Conservation (phyloP, 2,888 invertebrate genomes). For the Mystacides longicornis region DNA sequence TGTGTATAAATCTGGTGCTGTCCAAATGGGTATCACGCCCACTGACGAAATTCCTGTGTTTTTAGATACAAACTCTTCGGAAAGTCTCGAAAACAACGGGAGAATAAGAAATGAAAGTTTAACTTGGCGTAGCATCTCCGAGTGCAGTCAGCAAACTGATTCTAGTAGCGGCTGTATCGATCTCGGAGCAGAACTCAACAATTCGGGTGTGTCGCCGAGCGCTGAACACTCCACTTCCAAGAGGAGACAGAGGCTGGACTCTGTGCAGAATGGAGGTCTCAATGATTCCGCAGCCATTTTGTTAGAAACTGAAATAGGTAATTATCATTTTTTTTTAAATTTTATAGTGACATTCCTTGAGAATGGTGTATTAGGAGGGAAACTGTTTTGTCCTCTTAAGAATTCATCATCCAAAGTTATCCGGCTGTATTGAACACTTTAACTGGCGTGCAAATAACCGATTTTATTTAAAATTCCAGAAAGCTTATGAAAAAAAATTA, state of each 20-base stretch:
- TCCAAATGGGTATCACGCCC: constrained; percentile 16
- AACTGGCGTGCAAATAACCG: no score
- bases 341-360: no score
- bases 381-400: neutral
- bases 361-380: no score
- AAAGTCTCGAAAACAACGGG: constrained; percentile 13
- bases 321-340: constrained; percentile 4
- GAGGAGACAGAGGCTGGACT: constrained; percentile 28
- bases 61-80: constrained; percentile 17
- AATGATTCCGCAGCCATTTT: constrained; percentile 38
- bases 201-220: constrained; percentile 36
- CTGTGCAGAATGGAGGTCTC: constrained; percentile 31
- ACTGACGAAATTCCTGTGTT: constrained; percentile 22
- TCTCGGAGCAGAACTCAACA: constrained; percentile 26
- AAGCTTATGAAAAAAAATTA: no score
- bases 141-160: constrained; percentile 39
- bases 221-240: constrained; percentile 18
- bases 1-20: constrained; percentile 12
- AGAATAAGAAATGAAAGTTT: constrained; percentile 40
- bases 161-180: constrained; percentile 23
- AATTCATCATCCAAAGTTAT: neutral
- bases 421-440: no score
- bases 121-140: constrained; percentile 46
- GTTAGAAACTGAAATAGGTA: constrained; percentile 43
- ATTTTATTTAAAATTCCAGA: no score